Base-by-base conservation (phyloP, 2,797 vertebrate genomes). In the Cottoperca gobio region DNA sequence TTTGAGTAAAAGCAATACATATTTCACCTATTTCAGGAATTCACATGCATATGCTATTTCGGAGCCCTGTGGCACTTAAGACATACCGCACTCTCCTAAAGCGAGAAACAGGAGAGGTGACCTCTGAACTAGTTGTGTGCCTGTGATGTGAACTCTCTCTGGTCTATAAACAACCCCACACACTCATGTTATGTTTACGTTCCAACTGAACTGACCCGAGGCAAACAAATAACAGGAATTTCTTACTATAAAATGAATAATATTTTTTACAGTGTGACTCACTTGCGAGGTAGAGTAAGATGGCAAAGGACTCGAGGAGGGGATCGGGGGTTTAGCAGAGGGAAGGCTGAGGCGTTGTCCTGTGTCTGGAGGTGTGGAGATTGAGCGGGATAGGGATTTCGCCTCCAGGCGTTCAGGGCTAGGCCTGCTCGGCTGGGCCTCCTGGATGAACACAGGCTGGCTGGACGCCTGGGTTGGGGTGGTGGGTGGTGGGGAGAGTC, bases 381-480 rank as follows among this genome's bases (percentile, higher is more conserved):
- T 94, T 3, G 96, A 96, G 49, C 95, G 96, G 73, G 95, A 88
- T 6, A 96, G 96, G 71, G 93, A 77, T 23, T 93, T 92, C 1
- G 94, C 87, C 73, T 97, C 96, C 71, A 89, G 86, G 52, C 95
- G 94, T 85, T 98, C 97, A 0, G 95, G 95, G 79, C 95, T 95
- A 49, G 96, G 95, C 77, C 93, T 94, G n/a, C 82, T 86, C 50
- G 37, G 82, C 68, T 95, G 96, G 81, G 94, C 94, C 77, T 97
- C 97, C n/a, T 96, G 95, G 52, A 96, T 94, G 86, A 99, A 98
- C 0, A 94, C 87, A 40, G 96, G 96, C 63, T 96, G 95, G 92
- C 96, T 97, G 91, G 89, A 91, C 78, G 92, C 95, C 91, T 97
- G 97, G 60, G 96, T 97, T n/a, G 98, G 98, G 8, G 98, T 98